phyloP scores from a whole-genome alignment of 37 sponge, comb jelly and placozoan genomes.

The Spongilla lacustris region DNA sequence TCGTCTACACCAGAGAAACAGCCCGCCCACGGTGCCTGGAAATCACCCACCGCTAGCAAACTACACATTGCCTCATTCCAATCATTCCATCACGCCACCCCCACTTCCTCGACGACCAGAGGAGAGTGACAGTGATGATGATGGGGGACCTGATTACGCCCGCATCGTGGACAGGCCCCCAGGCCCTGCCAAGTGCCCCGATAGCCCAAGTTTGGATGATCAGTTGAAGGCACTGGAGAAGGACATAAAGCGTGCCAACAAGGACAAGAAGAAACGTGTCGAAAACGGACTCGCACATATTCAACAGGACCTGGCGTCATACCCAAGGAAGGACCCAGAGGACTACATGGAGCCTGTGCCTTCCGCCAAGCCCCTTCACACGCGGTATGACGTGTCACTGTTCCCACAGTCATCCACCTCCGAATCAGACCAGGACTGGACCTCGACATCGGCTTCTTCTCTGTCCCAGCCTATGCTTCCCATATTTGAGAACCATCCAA shows the following conservation, averaged over 20 bases:
- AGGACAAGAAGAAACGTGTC: slow-evolving; percentile 24
- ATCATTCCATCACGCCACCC: background rate
- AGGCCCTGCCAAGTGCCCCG: slow-evolving; percentile 34
- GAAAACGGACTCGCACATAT: background rate
- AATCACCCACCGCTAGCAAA: background rate
- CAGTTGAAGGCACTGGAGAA: slow-evolving; percentile 14
- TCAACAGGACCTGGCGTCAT: background rate
- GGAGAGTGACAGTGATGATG: slow-evolving; percentile 13
- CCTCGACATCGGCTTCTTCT: too few species aligned
- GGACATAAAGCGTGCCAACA: slow-evolving; percentile 25
- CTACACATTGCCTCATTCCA: background rate
- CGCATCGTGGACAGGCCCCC: slow-evolving; percentile 52
- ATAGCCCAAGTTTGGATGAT: slow-evolving; percentile 16
- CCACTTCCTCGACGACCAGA: background rate
- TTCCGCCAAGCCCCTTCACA: background rate
- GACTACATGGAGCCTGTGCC: slow-evolving; percentile 61
- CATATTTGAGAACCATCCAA: background rate
- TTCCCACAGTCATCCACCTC: background rate
- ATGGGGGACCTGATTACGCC: slow-evolving; percentile 51
- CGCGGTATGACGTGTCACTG: background rate
- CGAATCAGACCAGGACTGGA: background rate
- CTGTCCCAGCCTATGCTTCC: background rate
- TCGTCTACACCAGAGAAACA: background rate
- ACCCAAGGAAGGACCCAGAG: slow-evolving; percentile 26
- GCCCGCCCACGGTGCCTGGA: background rate